These are phyloP conservation scores for Rhingia rostrata DNA, from an alignment of 2,888 invertebrate species.

Conservation along the genomic window DNA sequence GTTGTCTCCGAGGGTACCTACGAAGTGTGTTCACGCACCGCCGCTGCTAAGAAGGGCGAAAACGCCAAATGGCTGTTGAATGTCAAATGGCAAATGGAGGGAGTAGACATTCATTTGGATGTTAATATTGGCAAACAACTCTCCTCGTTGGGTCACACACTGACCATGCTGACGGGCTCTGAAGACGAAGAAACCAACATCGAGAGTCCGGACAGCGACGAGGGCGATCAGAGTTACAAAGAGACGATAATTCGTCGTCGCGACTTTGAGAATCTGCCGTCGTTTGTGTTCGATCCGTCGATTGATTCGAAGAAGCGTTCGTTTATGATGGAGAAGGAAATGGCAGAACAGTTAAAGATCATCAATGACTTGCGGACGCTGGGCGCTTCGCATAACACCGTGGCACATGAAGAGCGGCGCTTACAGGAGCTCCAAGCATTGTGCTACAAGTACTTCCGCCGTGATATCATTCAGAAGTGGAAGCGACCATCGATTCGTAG, in stretches of 20 bases:
- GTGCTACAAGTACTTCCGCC: slow-evolving; percentile 95
- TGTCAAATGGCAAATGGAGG: slow-evolving; percentile 99
- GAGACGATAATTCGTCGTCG: slow-evolving; percentile 85
- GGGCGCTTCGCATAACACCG: slow-evolving; percentile 94
- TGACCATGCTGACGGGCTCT: slow-evolving; percentile 97
- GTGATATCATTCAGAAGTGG: slow-evolving; percentile 93
- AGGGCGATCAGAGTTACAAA: slow-evolving; percentile 87
- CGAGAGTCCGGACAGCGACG: slow-evolving; percentile 90
- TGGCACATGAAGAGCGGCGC: slow-evolving; percentile 95
- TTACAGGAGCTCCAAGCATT: slow-evolving; percentile 96
- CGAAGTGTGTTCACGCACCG: slow-evolving; percentile 92
- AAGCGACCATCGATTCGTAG: slow-evolving; percentile 82
- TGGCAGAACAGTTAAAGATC: slow-evolving; percentile 98
- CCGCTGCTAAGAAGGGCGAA: slow-evolving; percentile 92
- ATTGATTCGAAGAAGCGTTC: slow-evolving; percentile 92
- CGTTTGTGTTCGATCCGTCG: slow-evolving; percentile 91
- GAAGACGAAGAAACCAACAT: slow-evolving; percentile 90
- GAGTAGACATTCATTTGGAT: slow-evolving; percentile 97
- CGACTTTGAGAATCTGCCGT: slow-evolving; percentile 90
- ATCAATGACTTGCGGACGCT: slow-evolving; percentile 95
- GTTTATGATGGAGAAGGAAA: slow-evolving; percentile 97
- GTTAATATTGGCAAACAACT: slow-evolving; percentile 98
- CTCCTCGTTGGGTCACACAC: slow-evolving; percentile 95
- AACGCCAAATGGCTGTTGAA: slow-evolving; percentile 99
- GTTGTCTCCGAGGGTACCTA: slow-evolving; percentile 99